These are phyloP conservation scores for Mactra quadrangularis DNA, from an alignment of 1,140 invertebrate species.

Conservation along the genomic window DNA sequence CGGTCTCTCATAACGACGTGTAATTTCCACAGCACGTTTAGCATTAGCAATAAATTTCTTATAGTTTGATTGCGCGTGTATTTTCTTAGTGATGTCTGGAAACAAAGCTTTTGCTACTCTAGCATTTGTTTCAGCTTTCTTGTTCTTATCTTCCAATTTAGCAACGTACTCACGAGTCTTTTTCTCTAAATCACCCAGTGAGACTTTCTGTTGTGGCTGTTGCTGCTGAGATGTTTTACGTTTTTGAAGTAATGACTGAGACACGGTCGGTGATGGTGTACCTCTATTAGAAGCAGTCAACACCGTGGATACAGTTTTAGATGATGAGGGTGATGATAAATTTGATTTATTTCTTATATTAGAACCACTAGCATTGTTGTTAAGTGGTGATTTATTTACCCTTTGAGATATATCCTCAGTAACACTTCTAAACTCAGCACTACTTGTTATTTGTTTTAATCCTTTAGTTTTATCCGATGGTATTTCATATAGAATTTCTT, in stretches of 20 bases:
- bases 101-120: slow-evolving; percentile 10
- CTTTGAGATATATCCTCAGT: slow-evolving; percentile 37
- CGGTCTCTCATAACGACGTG: slow-evolving; percentile 50
- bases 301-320: background rate
- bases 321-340: background rate
- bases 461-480: slow-evolving; percentile 14
- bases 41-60: slow-evolving; percentile 54
- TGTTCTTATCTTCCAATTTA: slow-evolving; percentile 30
- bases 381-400: background rate
- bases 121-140: slow-evolving; percentile 3
- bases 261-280: background rate
- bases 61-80: slow-evolving; percentile 28
- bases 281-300: background rate
- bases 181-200: slow-evolving; percentile 45
- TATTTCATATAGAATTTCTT: slow-evolving; percentile 35
- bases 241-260: slow-evolving; percentile 48
- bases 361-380: background rate
- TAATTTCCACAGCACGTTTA: slow-evolving; percentile 49
- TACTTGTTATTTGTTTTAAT: slow-evolving; percentile 32
- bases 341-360: background rate
- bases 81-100: slow-evolving; percentile 43
- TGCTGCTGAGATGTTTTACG: background rate
- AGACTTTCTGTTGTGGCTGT: too few species aligned
- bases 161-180: slow-evolving; percentile 43
- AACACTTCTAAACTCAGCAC: slow-evolving; percentile 27